Percentiles rank a stretch among this genome's conserved stretches.
Evolutionary conservation across 2,888 invertebrate species (phyloP).

Genomic region (Molorchus minor): DNA sequence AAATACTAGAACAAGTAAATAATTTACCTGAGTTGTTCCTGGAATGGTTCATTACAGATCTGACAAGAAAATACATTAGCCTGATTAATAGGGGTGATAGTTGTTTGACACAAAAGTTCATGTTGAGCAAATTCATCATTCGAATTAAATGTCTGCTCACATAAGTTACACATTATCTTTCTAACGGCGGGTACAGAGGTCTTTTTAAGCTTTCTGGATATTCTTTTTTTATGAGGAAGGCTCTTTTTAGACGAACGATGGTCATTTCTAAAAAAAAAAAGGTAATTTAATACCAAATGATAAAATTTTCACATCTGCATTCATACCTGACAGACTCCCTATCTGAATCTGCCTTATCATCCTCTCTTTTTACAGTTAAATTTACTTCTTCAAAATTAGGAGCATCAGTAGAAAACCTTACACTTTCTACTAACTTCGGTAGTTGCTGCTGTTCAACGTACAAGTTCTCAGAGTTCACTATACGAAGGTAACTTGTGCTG

Average conservation of each 20-base stretch:
- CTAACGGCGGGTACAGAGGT: constrained; percentile 50
- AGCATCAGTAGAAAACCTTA: constrained; percentile 37
- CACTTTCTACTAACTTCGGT: constrained; percentile 47
- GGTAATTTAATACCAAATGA: background rate
- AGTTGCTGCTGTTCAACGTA: constrained; percentile 53
- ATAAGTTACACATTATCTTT: constrained; percentile 62
- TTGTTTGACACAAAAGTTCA: constrained; percentile 63
- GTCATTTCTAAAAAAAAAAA: constrained; percentile 52
- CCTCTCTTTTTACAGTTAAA: constrained; percentile 47
- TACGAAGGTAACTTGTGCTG: constrained; percentile 55
- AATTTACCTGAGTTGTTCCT: constrained; percentile 73
- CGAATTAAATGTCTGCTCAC: constrained; percentile 62
- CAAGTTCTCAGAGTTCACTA: constrained; percentile 57
- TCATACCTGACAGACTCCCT: constrained; percentile 52
- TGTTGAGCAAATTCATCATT: constrained; percentile 63
- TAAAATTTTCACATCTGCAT: background rate
- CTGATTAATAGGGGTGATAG: constrained; percentile 61
- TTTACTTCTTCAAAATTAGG: constrained; percentile 24
- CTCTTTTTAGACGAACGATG: constrained; percentile 68
- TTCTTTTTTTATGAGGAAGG: constrained; percentile 86
- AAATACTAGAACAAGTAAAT: background rate
- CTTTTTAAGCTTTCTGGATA: constrained; percentile 79
- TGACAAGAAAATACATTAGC: constrained; percentile 74
- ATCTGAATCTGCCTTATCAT: constrained; percentile 56
- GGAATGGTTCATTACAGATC: constrained; percentile 78